Evolutionary conservation across 2,797 vertebrate genomes (phyloP), one percentile per base, ranked within the genome.

Genomic region (Salarias fasciatus): DNA sequence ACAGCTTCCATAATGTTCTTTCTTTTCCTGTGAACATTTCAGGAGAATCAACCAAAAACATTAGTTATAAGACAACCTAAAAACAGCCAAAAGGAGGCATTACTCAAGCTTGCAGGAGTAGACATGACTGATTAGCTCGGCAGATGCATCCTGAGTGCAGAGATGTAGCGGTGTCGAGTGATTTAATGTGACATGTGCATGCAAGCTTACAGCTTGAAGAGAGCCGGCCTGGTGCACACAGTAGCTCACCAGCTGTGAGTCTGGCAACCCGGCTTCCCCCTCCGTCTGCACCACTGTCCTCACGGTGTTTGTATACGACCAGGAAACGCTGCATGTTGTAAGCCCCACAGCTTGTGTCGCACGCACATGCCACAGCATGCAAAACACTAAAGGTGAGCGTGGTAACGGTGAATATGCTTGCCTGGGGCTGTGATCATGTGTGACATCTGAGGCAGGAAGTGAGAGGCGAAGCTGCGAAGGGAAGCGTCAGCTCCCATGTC

Each of bases 141-240:
- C 62, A 73, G 57, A 74, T 64, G 56, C 66, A 49, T 69, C 42
- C 30, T 1, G 1, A 51, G 51, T 50, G 63, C 52, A 18, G 42
- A 69, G 64, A 75, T 44, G 36, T 42, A 53, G 61, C 57, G 37
- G 61, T 57, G 37, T 42, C 13, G 65, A 47, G 9, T 61, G 57
- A 84, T 77, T 69, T 45, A 53, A 65, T 62, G 78, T 77, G 84
- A 80, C 83, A 68, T 61, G 73, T 85, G 75, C 84, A 83, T 69
- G 74, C 63, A 75, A 79, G 57, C 84, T 57, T 63, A 70, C 53
- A 69, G 69, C 75, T 62, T 44, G 38, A 73, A 38, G 38, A 69
- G 31, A 66, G 44, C 55, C 58, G 57, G 59, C 60, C 74, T 62
- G 64, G 61, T 52, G 72, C 63, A 72, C 54, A 51, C 35, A 71